Conservation (phyloP, 37 sponge, comb jelly and placozoan species). For the Aplysina aerophoba region DNA sequence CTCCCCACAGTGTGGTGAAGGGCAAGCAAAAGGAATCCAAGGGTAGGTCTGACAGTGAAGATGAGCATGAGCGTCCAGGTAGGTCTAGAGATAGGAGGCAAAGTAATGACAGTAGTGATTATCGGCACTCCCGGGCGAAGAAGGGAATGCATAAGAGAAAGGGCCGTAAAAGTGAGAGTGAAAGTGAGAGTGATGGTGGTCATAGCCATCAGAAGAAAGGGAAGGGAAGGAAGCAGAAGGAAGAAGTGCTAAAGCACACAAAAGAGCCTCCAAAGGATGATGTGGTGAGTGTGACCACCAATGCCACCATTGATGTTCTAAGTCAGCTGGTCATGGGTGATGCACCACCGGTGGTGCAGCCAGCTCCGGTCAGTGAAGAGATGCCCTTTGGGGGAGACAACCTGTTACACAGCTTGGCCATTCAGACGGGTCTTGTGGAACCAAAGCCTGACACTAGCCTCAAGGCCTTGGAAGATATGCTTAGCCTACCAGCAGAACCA, state of each 20-base stretch:
- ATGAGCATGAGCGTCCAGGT: not conserved
- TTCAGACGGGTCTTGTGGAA: slow-evolving; percentile 23
- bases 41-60: not conserved
- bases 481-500: not conserved
- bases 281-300: slow-evolving; percentile 7
- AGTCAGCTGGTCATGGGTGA: slow-evolving; percentile 40
- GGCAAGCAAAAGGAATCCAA: not conserved
- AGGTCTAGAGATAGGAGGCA: not conserved
- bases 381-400: slow-evolving; percentile 9
- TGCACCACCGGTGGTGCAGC: not conserved
- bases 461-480: slow-evolving; percentile 23
- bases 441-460: slow-evolving; percentile 12
- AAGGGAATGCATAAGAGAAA: not conserved
- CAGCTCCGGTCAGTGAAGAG: not conserved
- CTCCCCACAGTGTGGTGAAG: not conserved
- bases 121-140: not conserved
- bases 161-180: not conserved
- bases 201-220: slow-evolving; percentile 6
- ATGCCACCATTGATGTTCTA: slow-evolving; percentile 50
- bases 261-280: not conserved
- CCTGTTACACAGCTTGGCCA: slow-evolving; percentile 20
- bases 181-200: slow-evolving; percentile 9
- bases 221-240: not conserved
- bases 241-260: not conserved
- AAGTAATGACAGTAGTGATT: not conserved